Evolutionary conservation across 2,797 vertebrate species (phyloP), one percentile per base, ranked within the genome.

Genomic region (Sarcoramphus papa): DNA sequence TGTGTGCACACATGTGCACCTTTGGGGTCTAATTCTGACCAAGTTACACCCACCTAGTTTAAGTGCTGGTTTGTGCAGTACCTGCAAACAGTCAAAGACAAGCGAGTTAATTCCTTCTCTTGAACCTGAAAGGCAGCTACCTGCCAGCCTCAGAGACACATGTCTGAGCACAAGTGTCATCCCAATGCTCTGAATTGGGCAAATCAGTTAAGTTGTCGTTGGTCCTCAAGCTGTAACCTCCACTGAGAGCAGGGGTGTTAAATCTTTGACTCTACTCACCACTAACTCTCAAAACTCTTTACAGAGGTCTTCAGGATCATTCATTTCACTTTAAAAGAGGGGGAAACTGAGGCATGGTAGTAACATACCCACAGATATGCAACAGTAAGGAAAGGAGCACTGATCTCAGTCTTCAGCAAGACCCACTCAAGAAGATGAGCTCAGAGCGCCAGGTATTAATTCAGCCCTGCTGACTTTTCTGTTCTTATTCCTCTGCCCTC

Each of bases 321-420:
- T 5, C 19, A 73, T 47, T 89, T 47, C 8, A 22, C 51, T 87
- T 70, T 22, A 63, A 48, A 86, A 80, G 12, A 37, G 28, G 28
- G 27, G 41, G 50, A 81, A 93, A 89, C 10, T 14, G 51, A 67
- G 60, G 40, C 62, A 84, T 0, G 0, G 15, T 30, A 16, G 15
- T 22, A 37, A 35, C 0, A 0, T 47, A 30, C 21, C 33, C 2
- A 5, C 45, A 47, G 53, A 47, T 33, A 5, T 5, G 12, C 12
- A 75, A 41, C 31, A 28, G 33, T 21, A 27, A 60, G 60, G 41
- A 56, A 30, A 90, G 27, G 47, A 70, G 35, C 41, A 15, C n/a
- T 60, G 63, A 30, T 30, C 59, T 56, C 50, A 40, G n/a, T 50
- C 31, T 62, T 31, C 62, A 72, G 48, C 27, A 72, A 37, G n/a